Base-by-base conservation (phyloP, 2,113 vertebrate genomes). In the Grallaria varia region DNA sequence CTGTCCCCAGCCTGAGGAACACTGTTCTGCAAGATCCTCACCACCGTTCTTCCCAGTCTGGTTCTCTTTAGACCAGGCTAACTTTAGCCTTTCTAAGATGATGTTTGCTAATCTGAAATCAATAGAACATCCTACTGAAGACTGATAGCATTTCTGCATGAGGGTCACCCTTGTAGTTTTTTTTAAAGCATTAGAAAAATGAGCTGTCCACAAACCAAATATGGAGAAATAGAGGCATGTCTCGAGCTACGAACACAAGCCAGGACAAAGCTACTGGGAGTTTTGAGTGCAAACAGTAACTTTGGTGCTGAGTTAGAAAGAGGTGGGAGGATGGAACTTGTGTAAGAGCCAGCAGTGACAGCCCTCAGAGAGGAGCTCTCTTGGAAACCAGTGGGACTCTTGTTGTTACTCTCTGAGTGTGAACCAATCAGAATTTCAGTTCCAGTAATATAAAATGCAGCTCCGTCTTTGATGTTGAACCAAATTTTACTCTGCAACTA, bases 81-180 rank as follows among this genome's bases (percentile, higher is more conserved):
- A 56, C 27, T 79, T 76, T 40, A 83, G 53, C 58, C 44, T 73
- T 90, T 79, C 22, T 37, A 50, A 73, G 62, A 50, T 24, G n/a
- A 55, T 47, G 27, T 78, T 82, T 89, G 52, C 66, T 93, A 68
- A 81, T 87, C 73, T 75, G 55, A 96, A 96, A 93, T 95, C 89
- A 47, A 74, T 81, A 63, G 35, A 87, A 75, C 73, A 87, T 55
- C 55, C 42, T 67, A 22, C 60, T 27, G 39, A 84, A 89, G 68
- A 40, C 55, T 75, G 74, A 72, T 89, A 52, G 33, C 52, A 59
- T 78, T 94, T 84, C 74, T 78, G 69, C 64, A 50, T 1, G 1
- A 18, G 37, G 59, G 93, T 89, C 30, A 68, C 14, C 40, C 16
- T 49, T 52, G 68, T 3, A 25, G 62, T 24, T 81, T 79, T 85